Base-by-base conservation (phyloP, 2,888 invertebrate genomes). In the Catocala sponsa region DNA sequence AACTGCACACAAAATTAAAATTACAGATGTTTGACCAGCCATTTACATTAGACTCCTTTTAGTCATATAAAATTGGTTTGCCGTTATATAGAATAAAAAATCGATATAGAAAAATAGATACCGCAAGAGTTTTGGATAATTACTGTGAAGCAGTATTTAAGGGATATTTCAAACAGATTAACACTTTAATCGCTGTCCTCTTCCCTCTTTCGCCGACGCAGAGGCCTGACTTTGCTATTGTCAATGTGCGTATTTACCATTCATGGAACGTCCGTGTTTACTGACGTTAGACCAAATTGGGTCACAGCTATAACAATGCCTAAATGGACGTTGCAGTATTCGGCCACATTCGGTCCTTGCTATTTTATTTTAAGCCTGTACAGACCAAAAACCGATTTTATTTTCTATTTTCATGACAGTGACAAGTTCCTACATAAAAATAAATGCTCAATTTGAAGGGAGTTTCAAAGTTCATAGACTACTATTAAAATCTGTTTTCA, bases 261-360 rank as follows among this genome's bases (percentile, higher is more conserved):
- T 74, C 74, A 74, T 56, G 62, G 51, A 65, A 47, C 68, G 69
- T 77, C 52, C 62, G 44, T 74, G 68, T 79, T 79, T 76, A 75
- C 70, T 49, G 64, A 55, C 63, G 66, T 68, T 55, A 70, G 43
- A 9, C 47, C 57, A 68, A 80, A 80, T 74, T 79, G 68, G 79
- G 79, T 77, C 76, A 70, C 64, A 74, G 76, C 58, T 61, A 68
- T 71, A 66, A 75, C 80, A 78, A 69, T 71, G 60, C 52, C 63
- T 64, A 60, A 78, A 70, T 68, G 64, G 68, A 64, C 65, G 54
- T 10, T 66, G 53, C 71, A 62, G 48, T 53, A 51, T 55, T 43
- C 50, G 56, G 32, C 54, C 56, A 65, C 51, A 59, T 60, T 71
- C 58, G 59, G 59, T n/a, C 7, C 38, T 55, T 49, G 13, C 50